These are phyloP conservation scores for Hemaris fuciformis DNA, from an alignment of 2,888 invertebrate genomes.

Conservation along the genomic window DNA sequence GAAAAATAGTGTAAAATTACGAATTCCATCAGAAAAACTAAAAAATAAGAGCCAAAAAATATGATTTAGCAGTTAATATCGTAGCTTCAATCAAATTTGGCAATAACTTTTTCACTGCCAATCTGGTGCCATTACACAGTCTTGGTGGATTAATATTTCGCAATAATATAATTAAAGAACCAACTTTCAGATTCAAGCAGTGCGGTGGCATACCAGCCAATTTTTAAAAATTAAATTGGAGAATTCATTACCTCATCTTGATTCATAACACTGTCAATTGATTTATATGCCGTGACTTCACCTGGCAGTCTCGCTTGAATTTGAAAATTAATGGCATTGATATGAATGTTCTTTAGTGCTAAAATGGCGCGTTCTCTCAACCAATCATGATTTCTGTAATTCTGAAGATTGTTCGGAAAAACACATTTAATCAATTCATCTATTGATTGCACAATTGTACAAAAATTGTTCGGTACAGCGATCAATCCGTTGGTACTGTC, in stretches of 20 bases:
- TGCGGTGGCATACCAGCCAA: too few relatives aligned
- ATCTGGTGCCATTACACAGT: too few relatives aligned
- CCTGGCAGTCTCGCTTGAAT: constrained; percentile 33
- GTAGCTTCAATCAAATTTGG: too few relatives aligned
- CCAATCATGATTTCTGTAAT: too few relatives aligned
- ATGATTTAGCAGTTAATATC: too few relatives aligned
- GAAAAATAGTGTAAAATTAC: too few relatives aligned
- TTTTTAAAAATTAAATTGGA: too few relatives aligned
- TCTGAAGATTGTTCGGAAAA: constrained; percentile 17
- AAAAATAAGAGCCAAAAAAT: too few relatives aligned
- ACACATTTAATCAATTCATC: constrained; percentile 20
- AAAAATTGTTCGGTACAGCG: constrained; percentile 22
- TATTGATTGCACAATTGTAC: constrained; percentile 22
- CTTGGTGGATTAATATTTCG: constrained; percentile 31
- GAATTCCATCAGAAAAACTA: too few relatives aligned
- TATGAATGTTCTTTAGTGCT: constrained; percentile 23
- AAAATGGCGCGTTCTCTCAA: constrained; percentile 28
- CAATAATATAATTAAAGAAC: constrained; percentile 26
- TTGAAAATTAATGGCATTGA: constrained; percentile 27
- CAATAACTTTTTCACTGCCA: too few relatives aligned
- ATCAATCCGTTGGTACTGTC: constrained; percentile 18
- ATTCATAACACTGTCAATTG: constrained; percentile 34
- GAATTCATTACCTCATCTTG: too few relatives aligned
- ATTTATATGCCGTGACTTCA: constrained; percentile 36
- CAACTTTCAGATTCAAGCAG: too few relatives aligned